These are phyloP conservation scores for Triplophysa tibetana DNA, from an alignment of 2,113 vertebrate species.

Conservation along the genomic window DNA sequence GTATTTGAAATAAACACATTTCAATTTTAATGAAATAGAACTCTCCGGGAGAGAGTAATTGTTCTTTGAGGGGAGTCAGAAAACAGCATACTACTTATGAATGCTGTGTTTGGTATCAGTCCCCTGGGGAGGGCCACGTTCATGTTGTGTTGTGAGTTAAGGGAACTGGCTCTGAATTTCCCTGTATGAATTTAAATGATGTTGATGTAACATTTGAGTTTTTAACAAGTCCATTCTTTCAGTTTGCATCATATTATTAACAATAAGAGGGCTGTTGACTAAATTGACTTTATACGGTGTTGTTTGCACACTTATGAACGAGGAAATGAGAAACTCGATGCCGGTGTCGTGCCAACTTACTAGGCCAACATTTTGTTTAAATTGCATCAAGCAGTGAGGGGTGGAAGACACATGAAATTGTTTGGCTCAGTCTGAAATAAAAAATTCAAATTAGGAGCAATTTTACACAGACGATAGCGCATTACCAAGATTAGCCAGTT, in stretches of 20 bases:
- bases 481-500: conserved; percentile 2
- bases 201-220: conserved; percentile 46
- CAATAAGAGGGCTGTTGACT: neutral
- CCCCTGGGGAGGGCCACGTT: conserved; percentile 9
- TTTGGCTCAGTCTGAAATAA: conserved; percentile 31
- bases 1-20: conserved; percentile 37
- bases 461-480: neutral
- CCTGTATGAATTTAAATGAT: conserved; percentile 50
- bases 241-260: conserved; percentile 36
- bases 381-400: conserved; percentile 10
- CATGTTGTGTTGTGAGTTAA: conserved; percentile 18
- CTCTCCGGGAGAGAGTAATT: conserved; percentile 30
- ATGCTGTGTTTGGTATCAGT: conserved; percentile 12
- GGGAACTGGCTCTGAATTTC: conserved; percentile 20
- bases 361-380: conserved; percentile 5
- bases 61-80: conserved; percentile 24
- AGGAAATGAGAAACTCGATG: conserved; percentile 5
- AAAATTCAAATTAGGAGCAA: conserved; percentile 5
- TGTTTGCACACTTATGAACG: conserved; percentile 12
- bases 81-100: conserved; percentile 37
- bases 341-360: neutral
- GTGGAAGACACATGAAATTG: conserved; percentile 22
- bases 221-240: neutral
- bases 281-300: neutral
- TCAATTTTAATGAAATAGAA: conserved; percentile 32